phyloP scores from a whole-genome alignment of 64 coral and sea anemone genomes.

The Platygyra sinensis region DNA sequence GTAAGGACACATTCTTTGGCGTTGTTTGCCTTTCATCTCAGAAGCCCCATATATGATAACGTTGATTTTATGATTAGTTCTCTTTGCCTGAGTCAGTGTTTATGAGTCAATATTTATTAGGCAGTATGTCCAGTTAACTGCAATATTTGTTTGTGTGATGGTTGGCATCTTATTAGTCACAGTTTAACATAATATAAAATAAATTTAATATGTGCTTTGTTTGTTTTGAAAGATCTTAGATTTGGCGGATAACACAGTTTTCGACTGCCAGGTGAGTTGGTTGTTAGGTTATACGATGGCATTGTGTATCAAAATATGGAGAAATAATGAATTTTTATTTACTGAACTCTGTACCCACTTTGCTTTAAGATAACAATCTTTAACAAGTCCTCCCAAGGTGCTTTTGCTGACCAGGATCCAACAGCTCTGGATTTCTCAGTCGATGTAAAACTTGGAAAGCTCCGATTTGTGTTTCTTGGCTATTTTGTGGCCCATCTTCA shows the following conservation, averaged over 20 bases:
- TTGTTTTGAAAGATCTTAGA: slow-evolving; percentile 56
- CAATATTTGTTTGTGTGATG: not conserved
- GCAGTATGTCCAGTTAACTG: too few relatives aligned
- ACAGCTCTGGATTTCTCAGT: slow-evolving; percentile 56
- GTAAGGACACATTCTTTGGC: not conserved
- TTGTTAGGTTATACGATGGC: not conserved
- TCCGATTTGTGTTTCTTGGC: slow-evolving; percentile 67
- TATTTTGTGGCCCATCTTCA: slow-evolving; percentile 69
- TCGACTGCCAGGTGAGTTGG: slow-evolving; percentile 64
- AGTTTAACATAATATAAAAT: not conserved
- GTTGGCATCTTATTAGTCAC: not conserved
- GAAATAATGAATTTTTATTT: not conserved
- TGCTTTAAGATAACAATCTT: slow-evolving; percentile 49
- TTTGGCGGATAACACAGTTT: slow-evolving; percentile 72
- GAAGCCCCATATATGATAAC: too few relatives aligned
- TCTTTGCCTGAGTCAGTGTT: too few relatives aligned
- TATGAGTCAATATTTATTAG: too few relatives aligned
- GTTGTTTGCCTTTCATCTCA: not conserved
- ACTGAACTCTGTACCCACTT: not conserved
- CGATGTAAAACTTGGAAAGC: slow-evolving; percentile 59
- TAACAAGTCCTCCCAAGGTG: slow-evolving; percentile 29
- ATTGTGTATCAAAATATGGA: too few relatives aligned
- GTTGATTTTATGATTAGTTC: too few relatives aligned
- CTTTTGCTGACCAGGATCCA: slow-evolving; percentile 48
- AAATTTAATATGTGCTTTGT: not conserved